Conservation (phyloP, 2,888 invertebrate species). For the Pristionchus maxplancki region DNA sequence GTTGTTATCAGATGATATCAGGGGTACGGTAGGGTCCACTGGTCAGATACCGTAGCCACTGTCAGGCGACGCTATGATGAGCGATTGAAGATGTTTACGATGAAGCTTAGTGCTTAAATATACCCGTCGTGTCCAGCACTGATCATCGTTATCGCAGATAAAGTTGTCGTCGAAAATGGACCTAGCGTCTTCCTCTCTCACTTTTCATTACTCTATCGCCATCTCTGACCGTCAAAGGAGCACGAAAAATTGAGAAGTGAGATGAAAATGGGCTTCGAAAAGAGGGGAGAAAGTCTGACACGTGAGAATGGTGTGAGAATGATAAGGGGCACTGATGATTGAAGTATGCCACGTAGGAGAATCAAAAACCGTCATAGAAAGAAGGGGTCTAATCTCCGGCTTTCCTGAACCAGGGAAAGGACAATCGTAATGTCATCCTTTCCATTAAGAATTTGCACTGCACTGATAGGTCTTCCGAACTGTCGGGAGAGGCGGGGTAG, state of each 20-base stretch:
- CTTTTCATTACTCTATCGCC: neutral
- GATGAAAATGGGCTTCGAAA: neutral
- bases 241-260: neutral
- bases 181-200: neutral
- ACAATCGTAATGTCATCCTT: neutral
- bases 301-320: no score
- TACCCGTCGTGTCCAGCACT: neutral
- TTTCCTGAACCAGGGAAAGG: neutral
- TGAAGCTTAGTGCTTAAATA: neutral
- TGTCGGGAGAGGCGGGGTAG: neutral
- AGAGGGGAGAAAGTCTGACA: constrained; percentile 33
- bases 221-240: neutral
- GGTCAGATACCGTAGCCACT: neutral
- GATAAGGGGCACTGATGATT: constrained; percentile 4
- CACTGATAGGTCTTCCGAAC: neutral
- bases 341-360: constrained; percentile 9
- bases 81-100: constrained; percentile 3
- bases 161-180: constrained; percentile 17
- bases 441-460: neutral
- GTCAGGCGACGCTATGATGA: neutral
- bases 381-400: neutral
- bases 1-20: neutral
- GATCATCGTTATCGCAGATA: neutral
- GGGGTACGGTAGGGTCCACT: neutral
- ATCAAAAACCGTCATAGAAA: neutral